Evolutionary conservation across 2,113 vertebrate species (phyloP), one percentile per base, ranked within the genome.

Genomic region (Poecile atricapillus): DNA sequence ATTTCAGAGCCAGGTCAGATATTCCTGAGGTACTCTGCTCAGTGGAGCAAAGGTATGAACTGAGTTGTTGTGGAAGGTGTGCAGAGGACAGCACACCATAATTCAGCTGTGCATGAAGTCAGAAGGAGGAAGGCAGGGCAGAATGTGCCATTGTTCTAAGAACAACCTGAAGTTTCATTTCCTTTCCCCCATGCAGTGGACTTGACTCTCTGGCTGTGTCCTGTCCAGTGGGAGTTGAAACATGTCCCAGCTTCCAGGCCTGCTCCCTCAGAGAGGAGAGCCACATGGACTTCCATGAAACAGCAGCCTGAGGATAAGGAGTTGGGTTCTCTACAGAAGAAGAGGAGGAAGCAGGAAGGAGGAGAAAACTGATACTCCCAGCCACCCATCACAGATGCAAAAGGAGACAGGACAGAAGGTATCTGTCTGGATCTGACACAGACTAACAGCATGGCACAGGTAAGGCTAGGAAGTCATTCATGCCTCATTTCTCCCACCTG

Each of bases 401-500:
- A 87, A 92, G 87, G 83, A 89, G 95, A 95, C 69, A 87, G 83
- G 83, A 95, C 93, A 96, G 94, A 95, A 93, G 93, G 93, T 53
- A 95, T 52, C 91, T 96, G 94, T 93, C 94, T 96, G 94, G 52
- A 78, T 95, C 69, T 91, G 73, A 96, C 91, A 96, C 73, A 93
- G 73, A 87, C 83, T 93, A 92, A 89, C 94, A 87, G 93, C 92
- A 63, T 46, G 76, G 92, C 83, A 78, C 27, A 87, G 68, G 89
- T 89, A 94, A 91, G 89, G 83, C 94, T 90, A 82, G 69, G 80
- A 93, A 95, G 94, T 93, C 91, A 93, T 97, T 95, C 94, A 96
- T 93, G 95, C 96, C 89, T 96, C 96, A 96, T 97, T 96, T 95
- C 95, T 87, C 70, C 95, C 95, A 93, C 93, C 91, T 94, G 91